These are phyloP conservation scores for Meles meles DNA, from an alignment of 2,113 vertebrate genomes.

Conservation along the genomic window DNA sequence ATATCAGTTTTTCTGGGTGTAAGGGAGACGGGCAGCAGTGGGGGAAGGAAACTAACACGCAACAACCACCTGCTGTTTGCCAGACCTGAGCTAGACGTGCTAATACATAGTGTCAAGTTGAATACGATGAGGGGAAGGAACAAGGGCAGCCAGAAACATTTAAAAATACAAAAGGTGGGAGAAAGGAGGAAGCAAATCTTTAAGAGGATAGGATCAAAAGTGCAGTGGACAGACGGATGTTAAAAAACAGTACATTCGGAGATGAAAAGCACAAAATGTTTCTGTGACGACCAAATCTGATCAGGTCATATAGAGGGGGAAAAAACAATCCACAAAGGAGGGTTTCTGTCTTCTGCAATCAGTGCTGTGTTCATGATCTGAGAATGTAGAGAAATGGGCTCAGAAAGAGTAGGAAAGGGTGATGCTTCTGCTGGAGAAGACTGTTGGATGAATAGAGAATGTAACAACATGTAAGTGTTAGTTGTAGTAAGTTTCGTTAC, in stretches of 20 bases:
- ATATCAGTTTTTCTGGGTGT: neutral
- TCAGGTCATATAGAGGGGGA: neutral
- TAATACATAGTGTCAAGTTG: neutral
- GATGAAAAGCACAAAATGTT: neutral
- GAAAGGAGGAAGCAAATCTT: neutral
- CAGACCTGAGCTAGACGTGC: neutral
- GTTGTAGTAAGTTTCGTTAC: neutral
- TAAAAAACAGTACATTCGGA: neutral
- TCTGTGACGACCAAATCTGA: neutral
- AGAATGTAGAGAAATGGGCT: neutral
- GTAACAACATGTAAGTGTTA: neutral
- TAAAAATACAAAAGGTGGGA: neutral
- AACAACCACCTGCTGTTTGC: neutral
- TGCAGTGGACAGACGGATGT: neutral
- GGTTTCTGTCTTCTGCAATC: neutral
- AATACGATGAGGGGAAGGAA: neutral
- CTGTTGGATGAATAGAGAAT: neutral
- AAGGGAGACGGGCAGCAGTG: neutral
- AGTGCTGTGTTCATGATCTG: neutral
- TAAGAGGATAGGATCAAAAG: neutral
- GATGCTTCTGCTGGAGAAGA: neutral
- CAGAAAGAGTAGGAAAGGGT: neutral
- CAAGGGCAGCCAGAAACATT: neutral
- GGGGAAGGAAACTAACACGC: neutral
- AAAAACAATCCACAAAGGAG: neutral